phyloP scores from a whole-genome alignment of 2,113 vertebrate genomes.

The Empidonax traillii region DNA sequence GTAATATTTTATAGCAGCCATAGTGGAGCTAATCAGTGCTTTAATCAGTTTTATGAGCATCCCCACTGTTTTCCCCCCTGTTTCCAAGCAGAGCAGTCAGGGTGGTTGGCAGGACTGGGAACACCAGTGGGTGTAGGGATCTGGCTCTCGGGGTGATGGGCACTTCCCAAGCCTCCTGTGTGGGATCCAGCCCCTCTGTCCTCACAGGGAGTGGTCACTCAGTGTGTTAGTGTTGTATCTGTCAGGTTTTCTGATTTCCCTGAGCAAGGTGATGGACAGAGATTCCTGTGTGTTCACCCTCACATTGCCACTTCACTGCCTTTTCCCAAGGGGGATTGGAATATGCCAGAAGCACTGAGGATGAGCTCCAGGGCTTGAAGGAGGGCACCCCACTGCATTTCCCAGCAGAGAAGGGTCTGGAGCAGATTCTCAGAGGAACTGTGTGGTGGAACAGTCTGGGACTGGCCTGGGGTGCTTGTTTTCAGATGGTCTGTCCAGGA shows the following conservation, averaged over 20 bases:
- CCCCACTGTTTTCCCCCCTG: neutral
- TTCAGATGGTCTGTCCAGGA: fast-evolving
- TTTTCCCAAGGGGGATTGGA: neutral
- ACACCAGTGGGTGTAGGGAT: neutral
- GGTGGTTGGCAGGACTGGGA: neutral
- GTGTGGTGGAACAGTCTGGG: fast-evolving
- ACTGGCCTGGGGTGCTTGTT: neutral
- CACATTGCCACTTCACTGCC: fast-evolving
- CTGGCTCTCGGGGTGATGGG: fast-evolving
- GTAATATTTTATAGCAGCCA: neutral
- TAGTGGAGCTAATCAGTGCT: neutral
- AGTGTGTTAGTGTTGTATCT: fast-evolving
- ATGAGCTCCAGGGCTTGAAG: neutral
- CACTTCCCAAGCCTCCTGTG: neutral
- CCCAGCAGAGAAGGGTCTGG: neutral
- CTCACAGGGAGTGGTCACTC: fast-evolving
- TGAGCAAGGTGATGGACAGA: neutral
- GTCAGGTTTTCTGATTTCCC: neutral
- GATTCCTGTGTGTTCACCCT: neutral
- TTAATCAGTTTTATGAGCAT: neutral
- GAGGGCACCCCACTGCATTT: neutral
- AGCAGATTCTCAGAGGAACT: neutral
- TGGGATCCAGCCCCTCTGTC: neutral
- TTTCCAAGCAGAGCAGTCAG: neutral
- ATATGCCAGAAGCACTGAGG: neutral